These are phyloP conservation scores for Ceratotherium simum DNA, from an alignment of 2,113 vertebrate genomes.

Conservation along the genomic window DNA sequence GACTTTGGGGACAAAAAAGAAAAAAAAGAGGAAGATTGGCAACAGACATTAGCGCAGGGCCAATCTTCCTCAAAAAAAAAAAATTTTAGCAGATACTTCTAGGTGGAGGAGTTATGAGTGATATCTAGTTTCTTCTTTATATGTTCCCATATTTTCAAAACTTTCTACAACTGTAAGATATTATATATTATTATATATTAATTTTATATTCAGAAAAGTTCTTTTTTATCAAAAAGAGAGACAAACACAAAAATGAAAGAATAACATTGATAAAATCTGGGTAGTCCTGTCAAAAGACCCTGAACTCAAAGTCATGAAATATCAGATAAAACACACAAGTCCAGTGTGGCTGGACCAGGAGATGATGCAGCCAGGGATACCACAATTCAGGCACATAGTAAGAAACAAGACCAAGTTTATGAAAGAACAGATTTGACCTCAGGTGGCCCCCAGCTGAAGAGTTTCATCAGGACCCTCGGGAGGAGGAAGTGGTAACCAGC, in stretches of 20 bases:
- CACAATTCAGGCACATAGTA: accelerated
- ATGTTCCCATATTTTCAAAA: background rate
- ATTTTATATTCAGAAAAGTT: background rate
- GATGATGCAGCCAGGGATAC: background rate
- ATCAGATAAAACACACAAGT: background rate
- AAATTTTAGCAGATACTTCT: background rate
- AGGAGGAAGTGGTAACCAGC: background rate
- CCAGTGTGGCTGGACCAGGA: background rate
- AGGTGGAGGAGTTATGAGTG: background rate
- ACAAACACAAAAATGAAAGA: background rate
- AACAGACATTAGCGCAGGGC: too few relatives aligned
- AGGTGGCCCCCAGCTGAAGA: background rate
- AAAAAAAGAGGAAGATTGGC: too few relatives aligned
- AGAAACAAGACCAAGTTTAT: background rate
- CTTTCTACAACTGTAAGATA: background rate
- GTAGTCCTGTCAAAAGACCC: background rate
- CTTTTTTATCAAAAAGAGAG: background rate
- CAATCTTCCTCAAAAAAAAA: background rate
- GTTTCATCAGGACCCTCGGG: background rate
- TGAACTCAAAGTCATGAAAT: background rate
- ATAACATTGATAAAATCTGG: background rate
- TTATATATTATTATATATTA: background rate
- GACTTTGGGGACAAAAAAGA: too few relatives aligned
- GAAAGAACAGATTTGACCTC: too few relatives aligned
- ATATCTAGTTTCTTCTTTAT: background rate